Base-by-base conservation (phyloP, 2,888 invertebrate genomes). In the Andrena hattorfiana region DNA sequence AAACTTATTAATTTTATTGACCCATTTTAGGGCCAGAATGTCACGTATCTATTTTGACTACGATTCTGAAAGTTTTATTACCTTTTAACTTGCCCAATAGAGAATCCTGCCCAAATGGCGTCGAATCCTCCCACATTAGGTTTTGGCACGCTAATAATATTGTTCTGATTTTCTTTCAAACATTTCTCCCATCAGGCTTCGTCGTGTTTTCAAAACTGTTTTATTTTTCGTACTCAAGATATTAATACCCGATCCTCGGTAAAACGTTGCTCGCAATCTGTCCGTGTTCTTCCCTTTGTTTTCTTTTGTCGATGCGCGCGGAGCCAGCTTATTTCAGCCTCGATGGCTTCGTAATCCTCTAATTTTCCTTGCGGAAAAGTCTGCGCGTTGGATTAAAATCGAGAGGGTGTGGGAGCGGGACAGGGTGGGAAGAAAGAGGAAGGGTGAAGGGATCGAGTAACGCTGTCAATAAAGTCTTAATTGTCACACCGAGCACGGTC, bases 211-310 rank as follows among this genome's bases (percentile, higher is more conserved):
- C 48, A 23, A 13, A 10, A 60, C 42, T 28, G n/a, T 77, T 68
- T 68, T 69, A 49, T 64, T 70, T 51, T 48, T 20, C n/a, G 23
- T 16, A n/a, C 7, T 26, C 10, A 8, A 26, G 32, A 32, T 56
- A 30, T 62, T 78, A 68, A 68, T 72, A 42, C 71, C 32, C 23
- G 2, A 28, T 16, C 32, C 26, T 56, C 88, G 87, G 81, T 85
- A 85, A 85, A 90, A 89, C 87, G 81, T 91, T 90, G 87, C 87
- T 87, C 84, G 86, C 84, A 91, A 92, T 91, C 88, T 88, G 87
- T 85, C 81, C 67, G 67, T 71, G 20, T 77, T 74, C 84, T 86
- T 81, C 73, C 76, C 71, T 74, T 76, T n/a, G 69, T 75, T 84
- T 80, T 86, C 68, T 78, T 69, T 77, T 70, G 70, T 82, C 59